A percentile compares a stretch with the other conserved stretches of the same genome.
phyloP scores from a whole-genome alignment of 1,140 invertebrate species.

The Carposina sasakii region DNA sequence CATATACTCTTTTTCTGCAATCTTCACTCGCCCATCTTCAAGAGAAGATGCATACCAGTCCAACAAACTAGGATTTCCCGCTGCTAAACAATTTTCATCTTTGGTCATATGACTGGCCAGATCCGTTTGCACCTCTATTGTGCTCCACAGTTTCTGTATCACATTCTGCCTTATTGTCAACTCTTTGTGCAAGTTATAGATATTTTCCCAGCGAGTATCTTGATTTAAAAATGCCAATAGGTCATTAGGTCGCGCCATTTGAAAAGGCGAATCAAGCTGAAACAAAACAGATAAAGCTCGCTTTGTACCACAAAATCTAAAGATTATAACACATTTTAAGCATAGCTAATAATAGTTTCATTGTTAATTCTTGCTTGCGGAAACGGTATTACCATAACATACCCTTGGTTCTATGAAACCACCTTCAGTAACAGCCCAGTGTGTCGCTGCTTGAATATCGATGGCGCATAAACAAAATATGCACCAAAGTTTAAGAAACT shows the following conservation, averaged over 20 bases:
- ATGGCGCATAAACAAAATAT: slow-evolving; percentile 36
- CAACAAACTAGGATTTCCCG: slow-evolving; percentile 76
- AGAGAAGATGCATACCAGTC: slow-evolving; percentile 81
- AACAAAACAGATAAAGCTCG: slow-evolving; percentile 35
- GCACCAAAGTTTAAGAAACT: slow-evolving; percentile 32
- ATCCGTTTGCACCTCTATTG: slow-evolving; percentile 75
- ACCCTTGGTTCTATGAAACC: slow-evolving; percentile 60
- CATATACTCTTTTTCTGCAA: slow-evolving; percentile 37
- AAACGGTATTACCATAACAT: slow-evolving; percentile 27
- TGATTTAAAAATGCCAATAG: slow-evolving; percentile 87
- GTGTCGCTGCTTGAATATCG: slow-evolving; percentile 38
- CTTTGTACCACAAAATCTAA: too few species aligned
- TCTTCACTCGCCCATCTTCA: slow-evolving; percentile 64
- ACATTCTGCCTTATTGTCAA: slow-evolving; percentile 76
- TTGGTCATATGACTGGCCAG: slow-evolving; percentile 77
- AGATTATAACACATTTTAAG: too few species aligned
- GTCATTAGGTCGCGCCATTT: slow-evolving; percentile 85
- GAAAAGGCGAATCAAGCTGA: slow-evolving; percentile 83
- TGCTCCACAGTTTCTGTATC: slow-evolving; percentile 78
- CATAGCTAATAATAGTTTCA: too few species aligned
- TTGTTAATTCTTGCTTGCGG: slow-evolving; percentile 6
- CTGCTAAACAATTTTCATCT: slow-evolving; percentile 79
- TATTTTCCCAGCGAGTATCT: slow-evolving; percentile 78
- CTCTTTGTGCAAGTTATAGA: slow-evolving; percentile 79
- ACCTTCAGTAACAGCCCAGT: slow-evolving; percentile 65